phyloP scores from a whole-genome alignment of 1,140 invertebrate genomes.

The Sipha flava region DNA sequence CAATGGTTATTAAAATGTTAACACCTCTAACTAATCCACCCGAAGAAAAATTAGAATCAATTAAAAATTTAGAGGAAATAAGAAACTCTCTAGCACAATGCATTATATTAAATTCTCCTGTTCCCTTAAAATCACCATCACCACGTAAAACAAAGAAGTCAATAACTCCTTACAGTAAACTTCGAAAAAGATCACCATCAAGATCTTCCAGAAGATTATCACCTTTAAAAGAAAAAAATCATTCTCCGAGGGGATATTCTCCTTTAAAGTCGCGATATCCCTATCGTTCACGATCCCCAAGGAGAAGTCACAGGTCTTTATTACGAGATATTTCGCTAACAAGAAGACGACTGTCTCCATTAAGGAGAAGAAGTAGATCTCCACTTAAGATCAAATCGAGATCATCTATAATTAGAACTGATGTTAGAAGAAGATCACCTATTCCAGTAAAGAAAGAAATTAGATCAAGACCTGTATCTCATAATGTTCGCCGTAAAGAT shows the following conservation, averaged over 20 bases:
- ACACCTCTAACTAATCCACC: background rate
- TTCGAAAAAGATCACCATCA: constrained; percentile 8
- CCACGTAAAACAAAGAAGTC: background rate
- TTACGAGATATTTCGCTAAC: background rate
- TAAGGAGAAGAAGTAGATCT: constrained; percentile 26
- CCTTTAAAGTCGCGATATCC: constrained; percentile 1
- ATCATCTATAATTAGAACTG: background rate
- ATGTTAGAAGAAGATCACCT: constrained; percentile 4
- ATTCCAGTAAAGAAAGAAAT: background rate
- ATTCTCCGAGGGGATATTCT: background rate
- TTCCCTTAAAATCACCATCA: constrained; percentile 7
- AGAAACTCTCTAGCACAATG: background rate
- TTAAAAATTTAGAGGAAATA: constrained; percentile 19
- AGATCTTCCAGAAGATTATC: background rate
- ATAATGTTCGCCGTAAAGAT: background rate
- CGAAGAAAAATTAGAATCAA: constrained; percentile 18
- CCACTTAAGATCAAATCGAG: background rate
- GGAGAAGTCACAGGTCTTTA: constrained; percentile 5
- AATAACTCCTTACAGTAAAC: constrained; percentile 16
- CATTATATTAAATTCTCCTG: background rate
- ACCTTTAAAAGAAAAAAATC: constrained; percentile 17
- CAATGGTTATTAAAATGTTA: background rate
- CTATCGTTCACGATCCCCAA: constrained; percentile 19
- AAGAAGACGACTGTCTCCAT: constrained; percentile 21
- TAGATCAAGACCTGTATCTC: background rate